A percentile compares a stretch with the other conserved stretches of the same genome.
Conservation (phyloP, 2,888 invertebrate genomes). For the Amphimallon solstitiale region DNA sequence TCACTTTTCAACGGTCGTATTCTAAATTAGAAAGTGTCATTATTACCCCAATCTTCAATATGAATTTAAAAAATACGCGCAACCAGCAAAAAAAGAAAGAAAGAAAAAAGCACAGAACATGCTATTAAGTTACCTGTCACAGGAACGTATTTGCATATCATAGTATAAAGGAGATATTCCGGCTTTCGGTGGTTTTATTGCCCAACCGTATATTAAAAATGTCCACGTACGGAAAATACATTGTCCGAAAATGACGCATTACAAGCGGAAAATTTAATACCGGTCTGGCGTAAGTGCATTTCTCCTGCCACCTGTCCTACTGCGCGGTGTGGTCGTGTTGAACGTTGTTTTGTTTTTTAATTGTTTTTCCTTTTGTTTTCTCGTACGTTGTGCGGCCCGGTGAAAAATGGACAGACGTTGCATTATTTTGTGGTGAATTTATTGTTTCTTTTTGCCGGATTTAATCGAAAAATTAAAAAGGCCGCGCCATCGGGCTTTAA, state of each 20-base stretch:
- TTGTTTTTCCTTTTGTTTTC: slow-evolving; percentile 1
- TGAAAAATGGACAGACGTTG: slow-evolving; percentile 14
- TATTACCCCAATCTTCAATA: too few relatives aligned
- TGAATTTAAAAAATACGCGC: neutral
- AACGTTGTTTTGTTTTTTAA: slow-evolving; percentile 15
- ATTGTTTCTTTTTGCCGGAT: neutral
- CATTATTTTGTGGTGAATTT: slow-evolving; percentile 2
- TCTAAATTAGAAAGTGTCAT: too few relatives aligned
- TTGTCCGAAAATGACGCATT: slow-evolving; percentile 14
- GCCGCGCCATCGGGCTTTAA: too few relatives aligned
- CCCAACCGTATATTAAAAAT: slow-evolving; percentile 6
- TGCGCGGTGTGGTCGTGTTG: slow-evolving; percentile 5
- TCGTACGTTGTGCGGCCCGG: neutral
- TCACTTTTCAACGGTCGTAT: too few relatives aligned
- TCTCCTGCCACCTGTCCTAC: slow-evolving; percentile 15
- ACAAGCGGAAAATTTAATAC: slow-evolving; percentile 17
- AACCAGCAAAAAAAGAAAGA: neutral
- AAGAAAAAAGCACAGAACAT: too few relatives aligned
- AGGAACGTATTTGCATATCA: neutral
- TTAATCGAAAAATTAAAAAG: neutral
- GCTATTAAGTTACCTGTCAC: slow-evolving; percentile 2
- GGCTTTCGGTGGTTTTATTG: neutral
- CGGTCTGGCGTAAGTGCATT: slow-evolving; percentile 5
- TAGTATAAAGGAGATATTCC: neutral
- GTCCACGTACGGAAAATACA: slow-evolving; percentile 8